Base-by-base conservation (phyloP, 1,140 invertebrate genomes). In the Drosophila subpulchrella region DNA sequence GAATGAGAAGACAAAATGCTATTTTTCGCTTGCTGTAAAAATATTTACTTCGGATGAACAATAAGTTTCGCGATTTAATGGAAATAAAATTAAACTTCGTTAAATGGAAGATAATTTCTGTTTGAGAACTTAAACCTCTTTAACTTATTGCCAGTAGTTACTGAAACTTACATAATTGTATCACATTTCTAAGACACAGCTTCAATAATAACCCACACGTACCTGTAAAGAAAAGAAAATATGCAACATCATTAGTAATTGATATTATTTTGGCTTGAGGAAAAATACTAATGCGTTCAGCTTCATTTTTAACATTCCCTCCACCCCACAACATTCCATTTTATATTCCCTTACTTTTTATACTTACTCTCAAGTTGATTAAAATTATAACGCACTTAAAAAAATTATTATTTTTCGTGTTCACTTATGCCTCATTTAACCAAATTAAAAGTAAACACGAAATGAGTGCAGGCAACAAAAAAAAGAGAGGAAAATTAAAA, bases 381-480 rank as follows among this genome's bases (percentile, higher is more conserved):
- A 82, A 88, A 88, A 86, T 88, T 86, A 82, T 73, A 86, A 70
- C 75, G 75, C 78, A 88, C 83, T 83, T 82, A 75, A 85, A 53
- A 88, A 88, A 79, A 63, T 81, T 38, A 17, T 55, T 70, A 57
- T 54, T 55, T 57, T 56, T 48, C 36, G 44, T 86, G 79, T 62
- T 78, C 83, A 86, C 82, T 86, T 82, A 89, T 83, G 84, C 84
- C 84, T 89, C 84, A 88, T 89, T 89, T 84, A 89, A 89, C 77
- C 77, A 89, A 89, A 89, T 89, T 89, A 89, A 89, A 89, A 89
- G 85, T 89, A 89, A 89, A 89, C 84, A 89, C 70, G 72, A 81
- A 54, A 36, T 50, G 42, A 81, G 62, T 65, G 60, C 48, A 55
- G 58, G 38, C 24, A 48, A 62, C 68, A 65, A 59, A 60, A 39